Percentiles rank a stretch among this genome's conserved stretches.
Evolutionary conservation across 2,113 vertebrate species (phyloP).

Genomic region (Regulus satrapa): DNA sequence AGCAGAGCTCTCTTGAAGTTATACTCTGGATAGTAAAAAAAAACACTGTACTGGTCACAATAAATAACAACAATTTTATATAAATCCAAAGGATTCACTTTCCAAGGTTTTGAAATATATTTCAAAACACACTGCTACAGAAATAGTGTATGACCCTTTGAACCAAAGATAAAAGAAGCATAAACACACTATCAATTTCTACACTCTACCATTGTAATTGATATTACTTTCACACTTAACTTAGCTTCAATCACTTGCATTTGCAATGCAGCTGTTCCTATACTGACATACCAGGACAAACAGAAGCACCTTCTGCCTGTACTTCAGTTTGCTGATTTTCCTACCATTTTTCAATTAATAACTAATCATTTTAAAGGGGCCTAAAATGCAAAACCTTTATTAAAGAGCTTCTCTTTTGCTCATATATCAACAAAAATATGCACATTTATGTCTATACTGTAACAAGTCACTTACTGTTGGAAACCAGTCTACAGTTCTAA

Average conservation of each 20-base stretch:
- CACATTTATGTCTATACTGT: background rate
- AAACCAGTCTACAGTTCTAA: background rate
- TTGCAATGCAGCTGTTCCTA: background rate
- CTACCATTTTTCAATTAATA: background rate
- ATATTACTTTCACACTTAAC: background rate
- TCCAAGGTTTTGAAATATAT: background rate
- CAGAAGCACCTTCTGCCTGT: background rate
- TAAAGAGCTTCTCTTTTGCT: background rate
- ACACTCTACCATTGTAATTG: fast-evolving
- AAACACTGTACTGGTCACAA: background rate
- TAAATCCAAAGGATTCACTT: background rate
- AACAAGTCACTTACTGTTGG: background rate
- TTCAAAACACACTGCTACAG: background rate
- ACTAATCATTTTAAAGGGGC: background rate
- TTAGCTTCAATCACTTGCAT: background rate
- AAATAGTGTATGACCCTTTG: fast-evolving
- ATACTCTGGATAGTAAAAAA: background rate
- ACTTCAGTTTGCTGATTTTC: background rate
- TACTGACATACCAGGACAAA: background rate
- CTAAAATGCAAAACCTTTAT: fast-evolving
- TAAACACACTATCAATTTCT: background rate
- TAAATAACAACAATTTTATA: background rate
- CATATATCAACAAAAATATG: background rate
- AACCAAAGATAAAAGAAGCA: background rate
- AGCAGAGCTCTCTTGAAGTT: background rate